Percentiles rank a stretch among this genome's conserved stretches.
phyloP scores from a whole-genome alignment of 2,888 invertebrate genomes.

The Acanthoscelides obtectus region DNA sequence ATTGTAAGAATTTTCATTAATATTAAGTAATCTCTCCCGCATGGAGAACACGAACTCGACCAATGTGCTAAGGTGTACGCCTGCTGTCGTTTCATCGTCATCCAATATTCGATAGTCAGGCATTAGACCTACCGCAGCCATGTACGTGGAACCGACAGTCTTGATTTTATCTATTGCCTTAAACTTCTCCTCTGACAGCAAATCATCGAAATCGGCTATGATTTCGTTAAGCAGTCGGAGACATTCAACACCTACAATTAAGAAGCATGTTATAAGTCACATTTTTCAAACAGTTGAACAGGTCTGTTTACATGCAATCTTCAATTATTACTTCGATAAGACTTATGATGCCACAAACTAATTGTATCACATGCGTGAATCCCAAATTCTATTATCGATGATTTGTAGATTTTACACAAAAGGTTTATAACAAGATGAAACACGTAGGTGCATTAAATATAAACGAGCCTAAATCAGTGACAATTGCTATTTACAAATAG shows the following conservation, averaged over 20 bases:
- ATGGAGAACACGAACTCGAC: conserved; percentile 88
- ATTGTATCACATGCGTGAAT: too few species aligned
- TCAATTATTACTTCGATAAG: too few species aligned
- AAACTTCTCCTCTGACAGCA: conserved; percentile 80
- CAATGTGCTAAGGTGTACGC: conserved; percentile 69
- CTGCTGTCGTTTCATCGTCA: conserved; percentile 61
- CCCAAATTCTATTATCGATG: too few species aligned
- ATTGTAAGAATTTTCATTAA: conserved; percentile 90
- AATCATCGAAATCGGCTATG: conserved; percentile 91
- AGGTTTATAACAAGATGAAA: too few species aligned
- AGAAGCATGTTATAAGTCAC: background rate
- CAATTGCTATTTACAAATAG: too few species aligned
- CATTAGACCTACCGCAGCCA: conserved; percentile 88
- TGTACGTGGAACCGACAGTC: conserved; percentile 89
- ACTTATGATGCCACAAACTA: too few species aligned
- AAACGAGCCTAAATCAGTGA: too few species aligned
- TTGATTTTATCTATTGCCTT: conserved; percentile 89
- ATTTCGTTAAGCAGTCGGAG: conserved; percentile 84
- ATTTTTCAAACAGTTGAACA: too few species aligned
- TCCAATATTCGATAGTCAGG: conserved; percentile 72
- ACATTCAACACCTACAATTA: conserved; percentile 65
- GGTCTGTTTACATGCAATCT: too few species aligned
- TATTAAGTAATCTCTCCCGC: conserved; percentile 77
- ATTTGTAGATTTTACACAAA: too few species aligned
- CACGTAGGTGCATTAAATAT: too few species aligned